Evolutionary conservation across 2,797 vertebrate species (phyloP), one percentile per base, ranked within the genome.

Genomic region (Enteromius afrohamiltoni): DNA sequence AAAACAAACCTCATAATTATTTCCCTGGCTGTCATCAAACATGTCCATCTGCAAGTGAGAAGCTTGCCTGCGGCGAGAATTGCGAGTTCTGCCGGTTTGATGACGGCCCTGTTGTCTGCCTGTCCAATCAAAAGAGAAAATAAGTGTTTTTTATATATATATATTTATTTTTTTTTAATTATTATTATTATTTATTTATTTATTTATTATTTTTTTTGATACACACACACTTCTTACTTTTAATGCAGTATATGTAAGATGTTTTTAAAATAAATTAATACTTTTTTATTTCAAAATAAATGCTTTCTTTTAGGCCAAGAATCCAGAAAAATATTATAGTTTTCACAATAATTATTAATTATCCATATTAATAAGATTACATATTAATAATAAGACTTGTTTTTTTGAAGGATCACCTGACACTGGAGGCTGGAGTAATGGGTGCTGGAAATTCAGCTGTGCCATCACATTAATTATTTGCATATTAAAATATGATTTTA

Each of bases 1-100:
- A 62, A 26, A 3, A 45, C n/a, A 23, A 80, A 95, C 95, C 92
- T 95, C 95, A 19, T 95, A 95, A 86, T 95, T 89, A 37, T 95
- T 91, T 84, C 92, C 94, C 73, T 93, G 89, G 42, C 77, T 83
- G 37, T 91, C 75, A 13, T 92, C 92, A 58, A 91, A 84, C n/a
- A 92, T 42, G 19, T 87, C 23, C 40, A 77, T 45, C 0, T 86
- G 86, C 1, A 14, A 1, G 9, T 62, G 73, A 9, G 73, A 69
- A 37, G 19, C 4, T 2, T 83, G 89, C 82, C 93, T 88, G 34
- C 86, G 77, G 0, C 90, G 77, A 79, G 85, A 79, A 29, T 53
- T 74, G 1, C 84, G 82, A 55, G 67, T 11, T 14, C 79, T 85
- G 19, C 81, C 55, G 9, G 70, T 29, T 21, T 34, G 84, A 42